Percentiles rank a stretch among this genome's conserved stretches.
phyloP scores from a whole-genome alignment of 2,888 invertebrate species.

The Oegoconia quadripuncta region DNA sequence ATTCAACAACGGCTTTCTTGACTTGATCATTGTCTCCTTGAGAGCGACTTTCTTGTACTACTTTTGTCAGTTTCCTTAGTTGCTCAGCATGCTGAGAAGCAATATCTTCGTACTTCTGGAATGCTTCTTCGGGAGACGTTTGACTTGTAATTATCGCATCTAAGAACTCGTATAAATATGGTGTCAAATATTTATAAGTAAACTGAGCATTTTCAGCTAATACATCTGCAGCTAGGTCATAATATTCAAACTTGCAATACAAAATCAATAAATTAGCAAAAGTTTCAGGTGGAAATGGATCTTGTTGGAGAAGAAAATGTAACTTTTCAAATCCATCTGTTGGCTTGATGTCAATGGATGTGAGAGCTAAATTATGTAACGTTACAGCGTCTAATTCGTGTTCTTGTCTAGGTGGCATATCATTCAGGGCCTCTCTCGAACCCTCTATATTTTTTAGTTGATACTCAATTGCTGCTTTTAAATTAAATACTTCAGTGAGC shows the following conservation, averaged over 20 bases:
- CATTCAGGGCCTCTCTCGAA: conserved; percentile 91
- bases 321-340: conserved; percentile 94
- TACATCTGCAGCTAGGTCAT: conserved; percentile 98
- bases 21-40: conserved; percentile 94
- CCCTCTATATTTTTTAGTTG: conserved; percentile 87
- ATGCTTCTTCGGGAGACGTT: conserved; percentile 97
- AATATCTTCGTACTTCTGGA: conserved; percentile 96
- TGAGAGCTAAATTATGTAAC: conserved; percentile 96
- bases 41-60: conserved; percentile 94
- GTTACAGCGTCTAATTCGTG: conserved; percentile 99
- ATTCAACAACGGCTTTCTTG: conserved; percentile 93
- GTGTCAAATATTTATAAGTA: conserved; percentile 95
- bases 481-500: conserved; percentile 97
- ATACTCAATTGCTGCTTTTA: conserved; percentile 99
- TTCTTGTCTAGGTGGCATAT: conserved; percentile 96
- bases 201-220: conserved; percentile 98
- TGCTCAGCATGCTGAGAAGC: conserved; percentile 94
- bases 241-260: conserved; percentile 98
- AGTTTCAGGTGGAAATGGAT: conserved; percentile 98
- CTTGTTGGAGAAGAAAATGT: conserved; percentile 94
- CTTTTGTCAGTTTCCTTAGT: conserved; percentile 93
- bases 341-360: conserved; percentile 91
- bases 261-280: conserved; percentile 96
- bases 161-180: conserved; percentile 96
- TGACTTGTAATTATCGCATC: conserved; percentile 98